Conservation (phyloP, 64 coral and sea anemone species). For the Catalaphyllia jardinei region DNA sequence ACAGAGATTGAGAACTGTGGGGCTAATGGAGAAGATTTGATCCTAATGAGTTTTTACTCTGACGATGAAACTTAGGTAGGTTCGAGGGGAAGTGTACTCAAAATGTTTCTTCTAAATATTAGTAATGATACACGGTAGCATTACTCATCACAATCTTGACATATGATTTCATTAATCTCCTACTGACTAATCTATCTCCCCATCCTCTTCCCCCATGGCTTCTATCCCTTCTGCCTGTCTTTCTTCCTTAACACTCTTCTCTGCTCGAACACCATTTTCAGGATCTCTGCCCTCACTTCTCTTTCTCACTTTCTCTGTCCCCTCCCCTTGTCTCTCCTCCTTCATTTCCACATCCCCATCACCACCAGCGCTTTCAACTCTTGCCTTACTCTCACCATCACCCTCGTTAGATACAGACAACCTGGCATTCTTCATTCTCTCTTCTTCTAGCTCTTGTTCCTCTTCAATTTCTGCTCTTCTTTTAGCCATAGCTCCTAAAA, state of each 20-base stretch:
- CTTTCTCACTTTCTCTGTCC: slow-evolving; percentile 3
- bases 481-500: slow-evolving; percentile 69
- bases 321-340: not conserved
- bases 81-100: not conserved
- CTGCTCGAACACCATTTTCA: slow-evolving; percentile 47
- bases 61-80: not conserved
- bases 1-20: not conserved
- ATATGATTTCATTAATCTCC: not conserved
- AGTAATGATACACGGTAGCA: not conserved
- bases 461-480: slow-evolving; percentile 79
- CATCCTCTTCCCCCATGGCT: slow-evolving; percentile 41
- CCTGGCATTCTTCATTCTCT: slow-evolving; percentile 46
- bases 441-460: slow-evolving; percentile 47
- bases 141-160: not conserved
- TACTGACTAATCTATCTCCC: slow-evolving; percentile 10
- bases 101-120: no score
- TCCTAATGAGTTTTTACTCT: not conserved
- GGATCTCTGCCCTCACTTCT: slow-evolving; percentile 16
- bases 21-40: not conserved
- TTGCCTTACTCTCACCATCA: slow-evolving; percentile 41
- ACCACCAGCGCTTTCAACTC: not conserved
- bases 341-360: slow-evolving; percentile 50
- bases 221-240: slow-evolving; percentile 31
- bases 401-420: slow-evolving; percentile 60
- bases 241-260: slow-evolving; percentile 38